Percentiles rank a stretch among this genome's conserved stretches.
Conservation (phyloP, 2,797 vertebrate species). For the Uromys caudimaculatus region DNA sequence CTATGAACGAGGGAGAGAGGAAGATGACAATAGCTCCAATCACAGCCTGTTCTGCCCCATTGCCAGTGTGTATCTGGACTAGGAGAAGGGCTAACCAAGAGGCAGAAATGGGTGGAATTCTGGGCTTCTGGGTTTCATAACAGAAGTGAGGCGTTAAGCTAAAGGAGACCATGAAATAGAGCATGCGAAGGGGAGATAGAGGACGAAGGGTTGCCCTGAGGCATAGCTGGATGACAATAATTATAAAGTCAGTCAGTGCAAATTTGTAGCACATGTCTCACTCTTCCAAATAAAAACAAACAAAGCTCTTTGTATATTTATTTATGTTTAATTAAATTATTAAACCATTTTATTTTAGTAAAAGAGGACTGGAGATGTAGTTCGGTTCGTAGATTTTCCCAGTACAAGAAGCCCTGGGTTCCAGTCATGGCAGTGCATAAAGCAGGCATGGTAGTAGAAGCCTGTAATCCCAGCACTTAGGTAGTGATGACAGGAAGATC, state of each 20-base stretch:
- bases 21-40: neutral
- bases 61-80: neutral
- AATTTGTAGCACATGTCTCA: neutral
- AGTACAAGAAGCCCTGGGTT: neutral
- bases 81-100: neutral
- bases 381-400: neutral
- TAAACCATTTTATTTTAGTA: slow-evolving; percentile 37
- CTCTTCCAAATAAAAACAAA: neutral
- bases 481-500: neutral
- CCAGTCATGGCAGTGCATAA: neutral
- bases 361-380: neutral
- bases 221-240: slow-evolving; percentile 21
- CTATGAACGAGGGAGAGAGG: neutral
- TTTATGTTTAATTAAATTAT: neutral
- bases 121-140: neutral
- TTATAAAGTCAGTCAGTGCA: neutral
- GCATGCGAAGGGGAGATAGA: neutral
- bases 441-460: too few species aligned
- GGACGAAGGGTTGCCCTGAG: neutral
- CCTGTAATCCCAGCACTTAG: neutral
- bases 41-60: neutral
- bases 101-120: neutral
- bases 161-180: slow-evolving; percentile 13
- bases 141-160: neutral
- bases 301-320: neutral